Percentiles rank a stretch among this genome's conserved stretches.
Conservation (phyloP, 2,113 vertebrate genomes). For the Prolemur simus region DNA sequence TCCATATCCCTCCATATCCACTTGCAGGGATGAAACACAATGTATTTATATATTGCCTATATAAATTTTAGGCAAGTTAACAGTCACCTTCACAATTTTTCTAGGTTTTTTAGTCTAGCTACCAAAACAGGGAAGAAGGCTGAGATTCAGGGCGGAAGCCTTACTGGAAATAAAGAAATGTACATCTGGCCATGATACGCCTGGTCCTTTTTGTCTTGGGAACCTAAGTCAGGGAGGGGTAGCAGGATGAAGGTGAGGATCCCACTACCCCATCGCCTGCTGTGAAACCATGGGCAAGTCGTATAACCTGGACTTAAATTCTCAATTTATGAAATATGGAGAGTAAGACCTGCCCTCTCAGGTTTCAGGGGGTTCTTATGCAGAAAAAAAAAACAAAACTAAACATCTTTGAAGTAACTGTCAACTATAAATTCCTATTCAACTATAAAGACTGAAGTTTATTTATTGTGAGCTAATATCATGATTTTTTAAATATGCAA, state of each 20-base stretch:
- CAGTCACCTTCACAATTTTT: background rate
- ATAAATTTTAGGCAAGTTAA: background rate
- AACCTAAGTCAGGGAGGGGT: background rate
- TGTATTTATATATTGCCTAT: background rate
- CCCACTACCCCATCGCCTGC: too few species aligned
- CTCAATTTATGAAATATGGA: background rate
- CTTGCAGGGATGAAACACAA: background rate
- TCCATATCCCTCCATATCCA: background rate
- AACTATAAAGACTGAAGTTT: background rate
- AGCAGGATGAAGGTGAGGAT: background rate
- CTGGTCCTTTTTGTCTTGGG: background rate
- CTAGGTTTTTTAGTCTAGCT: background rate
- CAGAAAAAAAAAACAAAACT: background rate
- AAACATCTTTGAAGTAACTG: background rate
- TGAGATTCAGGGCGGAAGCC: background rate
- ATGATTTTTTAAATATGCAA: background rate
- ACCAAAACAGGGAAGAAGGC: background rate
- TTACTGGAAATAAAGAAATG: background rate
- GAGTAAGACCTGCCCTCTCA: background rate
- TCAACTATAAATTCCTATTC: slow-evolving; percentile 18
- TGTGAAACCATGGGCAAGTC: background rate
- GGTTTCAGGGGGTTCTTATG: background rate
- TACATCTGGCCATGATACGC: background rate
- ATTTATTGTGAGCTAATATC: background rate
- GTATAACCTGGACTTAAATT: background rate